Conservation (phyloP, 2,113 vertebrate genomes). For the Pitta sordida region DNA sequence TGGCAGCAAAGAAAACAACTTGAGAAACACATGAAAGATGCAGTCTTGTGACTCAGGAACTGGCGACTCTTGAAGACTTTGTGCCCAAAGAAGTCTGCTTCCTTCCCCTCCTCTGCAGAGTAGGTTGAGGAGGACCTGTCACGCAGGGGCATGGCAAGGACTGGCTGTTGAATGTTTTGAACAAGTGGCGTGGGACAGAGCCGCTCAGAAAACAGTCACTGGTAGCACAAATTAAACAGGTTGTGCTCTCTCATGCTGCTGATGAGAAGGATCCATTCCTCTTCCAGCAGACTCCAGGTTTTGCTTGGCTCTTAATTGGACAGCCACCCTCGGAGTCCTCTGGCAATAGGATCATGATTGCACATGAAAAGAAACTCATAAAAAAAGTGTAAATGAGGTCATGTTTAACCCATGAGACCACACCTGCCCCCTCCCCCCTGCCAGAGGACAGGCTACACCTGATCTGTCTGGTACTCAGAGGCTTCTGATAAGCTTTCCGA, state of each 20-base stretch:
- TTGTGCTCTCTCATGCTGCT: neutral
- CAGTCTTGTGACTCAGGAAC: neutral
- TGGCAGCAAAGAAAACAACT: neutral
- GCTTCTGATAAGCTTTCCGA: constrained; percentile 76
- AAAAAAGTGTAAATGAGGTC: constrained; percentile 36
- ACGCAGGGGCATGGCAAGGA: rapidly evolving
- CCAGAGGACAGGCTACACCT: constrained; percentile 65
- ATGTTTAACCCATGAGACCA: constrained; percentile 23
- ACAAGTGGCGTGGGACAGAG: neutral
- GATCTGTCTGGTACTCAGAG: constrained; percentile 78
- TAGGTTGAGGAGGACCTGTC: neutral
- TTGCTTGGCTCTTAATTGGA: neutral
- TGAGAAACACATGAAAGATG: neutral
- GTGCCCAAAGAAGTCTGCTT: neutral
- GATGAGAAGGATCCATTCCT: neutral
- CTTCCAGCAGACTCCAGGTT: neutral
- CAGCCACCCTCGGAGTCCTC: neutral
- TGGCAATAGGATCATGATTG: neutral
- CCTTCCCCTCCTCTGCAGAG: neutral
- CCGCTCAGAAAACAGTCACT: neutral
- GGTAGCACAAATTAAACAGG: neutral
- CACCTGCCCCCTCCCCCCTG: neutral
- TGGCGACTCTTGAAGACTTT: neutral
- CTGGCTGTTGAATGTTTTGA: neutral
- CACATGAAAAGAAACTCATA: constrained; percentile 24